Conservation (phyloP, 2,888 invertebrate species). For the Palloptera scutellata region DNA sequence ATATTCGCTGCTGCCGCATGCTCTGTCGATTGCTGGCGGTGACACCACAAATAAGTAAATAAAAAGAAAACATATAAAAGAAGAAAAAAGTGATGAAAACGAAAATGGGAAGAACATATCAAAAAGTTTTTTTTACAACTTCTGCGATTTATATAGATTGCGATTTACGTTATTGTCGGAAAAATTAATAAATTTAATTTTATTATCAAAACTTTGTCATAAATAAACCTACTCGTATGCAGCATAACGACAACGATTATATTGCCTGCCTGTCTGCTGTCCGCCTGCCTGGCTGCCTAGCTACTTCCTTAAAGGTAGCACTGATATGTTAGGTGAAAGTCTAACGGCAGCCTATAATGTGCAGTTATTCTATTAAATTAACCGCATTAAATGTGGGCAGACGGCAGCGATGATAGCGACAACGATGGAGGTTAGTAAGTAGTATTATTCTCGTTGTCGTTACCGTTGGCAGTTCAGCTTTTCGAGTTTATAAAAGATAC, state of each 20-base stretch:
- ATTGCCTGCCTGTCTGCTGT: no score
- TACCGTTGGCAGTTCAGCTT: neutral
- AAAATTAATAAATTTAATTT: slow-evolving; percentile 45
- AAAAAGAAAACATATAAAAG: neutral
- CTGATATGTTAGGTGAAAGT: no score
- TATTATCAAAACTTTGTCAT: slow-evolving; percentile 41
- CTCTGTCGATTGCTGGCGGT: neutral
- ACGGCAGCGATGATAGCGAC: neutral
- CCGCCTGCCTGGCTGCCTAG: no score
- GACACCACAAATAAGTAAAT: neutral
- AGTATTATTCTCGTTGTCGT: neutral
- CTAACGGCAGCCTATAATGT: slow-evolving; percentile 14
- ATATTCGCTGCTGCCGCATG: neutral
- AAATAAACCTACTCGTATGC: slow-evolving; percentile 25
- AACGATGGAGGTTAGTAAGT: neutral
- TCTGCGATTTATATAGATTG: slow-evolving; percentile 30
- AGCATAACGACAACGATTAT: neutral
- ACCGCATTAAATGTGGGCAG: slow-evolving; percentile 24
- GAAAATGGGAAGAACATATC: neutral
- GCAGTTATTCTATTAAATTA: slow-evolving; percentile 40
- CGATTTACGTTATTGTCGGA: slow-evolving; percentile 37
- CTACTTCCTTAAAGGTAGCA: no score
- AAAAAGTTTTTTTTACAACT: slow-evolving; percentile 19
- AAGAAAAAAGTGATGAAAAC: neutral
- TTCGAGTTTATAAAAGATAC: no score